These are phyloP conservation scores for Brachyhypopomus gauderio DNA, from an alignment of 2,113 vertebrate genomes.

Conservation along the genomic window DNA sequence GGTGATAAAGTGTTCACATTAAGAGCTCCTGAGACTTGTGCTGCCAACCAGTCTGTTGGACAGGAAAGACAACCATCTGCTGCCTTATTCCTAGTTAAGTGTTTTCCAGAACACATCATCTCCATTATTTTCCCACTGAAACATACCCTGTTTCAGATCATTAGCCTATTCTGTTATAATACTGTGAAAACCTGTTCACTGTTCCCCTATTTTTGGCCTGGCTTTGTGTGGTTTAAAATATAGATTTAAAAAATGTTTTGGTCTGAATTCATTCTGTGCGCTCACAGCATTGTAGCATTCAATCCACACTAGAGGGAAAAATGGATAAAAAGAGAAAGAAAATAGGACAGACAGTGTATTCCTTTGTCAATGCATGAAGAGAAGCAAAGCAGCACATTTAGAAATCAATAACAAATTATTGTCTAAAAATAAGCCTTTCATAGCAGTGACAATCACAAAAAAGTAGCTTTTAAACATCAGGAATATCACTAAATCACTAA, in stretches of 20 bases:
- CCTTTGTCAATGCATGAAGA: background rate
- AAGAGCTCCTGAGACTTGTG: slow-evolving; percentile 27
- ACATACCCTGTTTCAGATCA: slow-evolving; percentile 22
- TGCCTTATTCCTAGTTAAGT: slow-evolving; percentile 41
- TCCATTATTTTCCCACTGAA: slow-evolving; percentile 32
- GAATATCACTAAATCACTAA: too few species aligned
- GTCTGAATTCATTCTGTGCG: slow-evolving; percentile 17
- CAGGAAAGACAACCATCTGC: slow-evolving; percentile 52
- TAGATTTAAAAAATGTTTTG: background rate
- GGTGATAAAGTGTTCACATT: slow-evolving; percentile 40
- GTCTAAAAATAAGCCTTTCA: too few species aligned
- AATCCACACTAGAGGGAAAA: background rate
- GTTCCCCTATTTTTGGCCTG: background rate
- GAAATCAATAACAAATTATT: too few species aligned
- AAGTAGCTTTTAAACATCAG: too few species aligned
- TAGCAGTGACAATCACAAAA: too few species aligned
- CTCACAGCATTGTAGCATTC: background rate
- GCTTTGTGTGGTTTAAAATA: slow-evolving; percentile 17
- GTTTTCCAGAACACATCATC: slow-evolving; percentile 29
- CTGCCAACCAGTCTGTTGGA: slow-evolving; percentile 43
- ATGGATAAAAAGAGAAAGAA: background rate
- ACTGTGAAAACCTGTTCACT: background rate
- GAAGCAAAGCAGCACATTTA: background rate
- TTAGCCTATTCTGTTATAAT: slow-evolving; percentile 1
- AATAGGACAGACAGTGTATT: too few species aligned